Conservation (phyloP, 2,797 vertebrate species). For the Lates japonicus region DNA sequence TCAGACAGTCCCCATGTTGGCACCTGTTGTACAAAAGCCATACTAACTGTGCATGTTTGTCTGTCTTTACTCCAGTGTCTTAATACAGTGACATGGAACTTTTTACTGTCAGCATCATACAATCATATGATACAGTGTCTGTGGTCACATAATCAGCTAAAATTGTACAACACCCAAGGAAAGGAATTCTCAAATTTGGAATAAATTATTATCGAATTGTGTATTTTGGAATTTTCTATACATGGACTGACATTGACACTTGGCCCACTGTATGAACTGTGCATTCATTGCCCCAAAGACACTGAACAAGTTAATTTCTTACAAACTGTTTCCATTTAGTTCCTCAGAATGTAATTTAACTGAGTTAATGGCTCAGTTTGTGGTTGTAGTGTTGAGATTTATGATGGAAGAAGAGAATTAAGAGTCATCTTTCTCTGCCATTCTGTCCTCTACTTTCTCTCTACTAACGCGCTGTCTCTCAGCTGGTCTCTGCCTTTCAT, state of each 20-base stretch:
- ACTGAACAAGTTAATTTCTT: conserved; percentile 8
- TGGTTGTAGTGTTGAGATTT: conserved; percentile 20
- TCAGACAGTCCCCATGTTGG: background rate
- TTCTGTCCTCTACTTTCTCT: conserved; percentile 23
- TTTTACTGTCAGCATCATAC: background rate
- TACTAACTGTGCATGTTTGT: background rate
- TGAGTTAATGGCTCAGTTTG: conserved; percentile 34
- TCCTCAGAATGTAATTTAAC: conserved; percentile 23
- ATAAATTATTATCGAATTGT: background rate
- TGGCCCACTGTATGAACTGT: background rate
- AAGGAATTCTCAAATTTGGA: background rate
- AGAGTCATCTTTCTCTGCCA: conserved; percentile 26
- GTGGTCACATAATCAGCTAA: background rate
- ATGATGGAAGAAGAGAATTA: conserved; percentile 30
- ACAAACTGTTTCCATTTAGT: conserved; percentile 16
- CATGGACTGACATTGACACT: background rate
- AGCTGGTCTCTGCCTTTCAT: conserved; percentile 46
- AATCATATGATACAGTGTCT: background rate
- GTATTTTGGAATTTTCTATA: background rate
- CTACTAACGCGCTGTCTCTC: conserved; percentile 5
- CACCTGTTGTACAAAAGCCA: background rate
- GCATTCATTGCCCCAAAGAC: conserved; percentile 1
- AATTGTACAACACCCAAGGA: background rate
- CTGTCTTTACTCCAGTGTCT: background rate
- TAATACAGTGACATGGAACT: background rate